Conservation (phyloP, 2,797 vertebrate species). For the Hafferia zeledoni region DNA sequence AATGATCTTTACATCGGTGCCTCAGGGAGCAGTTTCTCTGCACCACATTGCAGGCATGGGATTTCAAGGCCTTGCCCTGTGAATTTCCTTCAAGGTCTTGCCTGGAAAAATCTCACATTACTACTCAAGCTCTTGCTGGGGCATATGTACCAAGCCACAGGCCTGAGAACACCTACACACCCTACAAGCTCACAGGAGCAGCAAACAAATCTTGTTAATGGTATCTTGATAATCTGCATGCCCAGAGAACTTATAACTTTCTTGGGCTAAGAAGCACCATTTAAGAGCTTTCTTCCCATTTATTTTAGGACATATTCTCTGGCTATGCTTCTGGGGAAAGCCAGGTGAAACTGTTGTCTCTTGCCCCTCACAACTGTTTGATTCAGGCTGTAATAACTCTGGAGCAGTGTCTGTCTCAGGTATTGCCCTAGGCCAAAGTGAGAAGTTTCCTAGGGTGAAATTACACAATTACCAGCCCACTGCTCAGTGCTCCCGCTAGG, state of each 20-base stretch:
- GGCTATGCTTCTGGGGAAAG: neutral
- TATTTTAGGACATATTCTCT: neutral
- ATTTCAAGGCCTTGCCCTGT: neutral
- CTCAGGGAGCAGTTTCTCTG: neutral
- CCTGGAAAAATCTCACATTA: neutral
- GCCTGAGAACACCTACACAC: neutral
- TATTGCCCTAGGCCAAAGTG: neutral
- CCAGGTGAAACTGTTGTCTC: neutral
- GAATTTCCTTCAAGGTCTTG: neutral
- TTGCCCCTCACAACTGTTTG: neutral
- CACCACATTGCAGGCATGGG: neutral
- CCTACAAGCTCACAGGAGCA: neutral
- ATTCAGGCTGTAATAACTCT: neutral
- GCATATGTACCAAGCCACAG: neutral
- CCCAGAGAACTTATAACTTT: neutral
- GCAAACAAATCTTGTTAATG: slow-evolving; percentile 21
- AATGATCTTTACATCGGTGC: neutral
- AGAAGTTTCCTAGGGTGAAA: slow-evolving; percentile 20
- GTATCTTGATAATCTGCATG: neutral
- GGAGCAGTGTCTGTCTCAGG: neutral
- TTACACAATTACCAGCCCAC: neutral
- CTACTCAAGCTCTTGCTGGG: neutral
- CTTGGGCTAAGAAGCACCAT: neutral
- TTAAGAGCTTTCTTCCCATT: neutral
- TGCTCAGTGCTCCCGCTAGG: neutral